A percentile compares a stretch with the other conserved stretches of the same genome.
Evolutionary conservation across 2,888 invertebrate species (phyloP).

Genomic region (Hydrotaea diabolus): DNA sequence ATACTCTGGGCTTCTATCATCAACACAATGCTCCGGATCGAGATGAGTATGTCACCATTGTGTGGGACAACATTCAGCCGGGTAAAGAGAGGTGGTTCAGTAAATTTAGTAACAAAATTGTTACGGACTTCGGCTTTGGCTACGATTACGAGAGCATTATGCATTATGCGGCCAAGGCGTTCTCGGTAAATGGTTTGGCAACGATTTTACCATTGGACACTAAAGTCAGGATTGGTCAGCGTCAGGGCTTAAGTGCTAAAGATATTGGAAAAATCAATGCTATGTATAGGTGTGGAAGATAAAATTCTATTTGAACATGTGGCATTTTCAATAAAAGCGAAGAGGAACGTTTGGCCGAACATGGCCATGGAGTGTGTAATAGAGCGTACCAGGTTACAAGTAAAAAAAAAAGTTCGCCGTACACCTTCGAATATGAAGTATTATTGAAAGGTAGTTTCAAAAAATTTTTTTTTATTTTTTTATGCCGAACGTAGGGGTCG

Average conservation of each 20-base stretch:
- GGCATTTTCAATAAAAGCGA: no score
- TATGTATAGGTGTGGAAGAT: conserved; percentile 69
- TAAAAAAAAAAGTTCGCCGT: no score
- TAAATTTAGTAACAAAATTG: conserved; percentile 83
- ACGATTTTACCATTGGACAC: conserved; percentile 84
- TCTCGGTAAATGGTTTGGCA: conserved; percentile 85
- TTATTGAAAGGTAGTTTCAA: no score
- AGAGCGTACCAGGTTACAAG: no score
- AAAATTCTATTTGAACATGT: no score
- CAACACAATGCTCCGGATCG: conserved; percentile 89
- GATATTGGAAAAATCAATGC: conserved; percentile 64
- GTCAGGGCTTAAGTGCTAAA: conserved; percentile 64
- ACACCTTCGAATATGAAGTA: no score
- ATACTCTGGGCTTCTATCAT: conserved; percentile 89
- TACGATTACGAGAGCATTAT: conserved; percentile 90
- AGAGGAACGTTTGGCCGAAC: no score
- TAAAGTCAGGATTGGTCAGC: conserved; percentile 70
- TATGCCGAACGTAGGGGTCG: no score
- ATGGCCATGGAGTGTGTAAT: no score
- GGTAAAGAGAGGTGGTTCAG: conserved; percentile 86
- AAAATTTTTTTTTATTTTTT: no score
- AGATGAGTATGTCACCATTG: conserved; percentile 85
- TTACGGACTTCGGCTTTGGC: conserved; percentile 84
- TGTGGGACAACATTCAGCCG: conserved; percentile 78
- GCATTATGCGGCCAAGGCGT: conserved; percentile 88